A percentile compares a stretch with the other conserved stretches of the same genome.
Conservation (phyloP, 2,797 vertebrate genomes). For the Chiloscyllium punctatum region DNA sequence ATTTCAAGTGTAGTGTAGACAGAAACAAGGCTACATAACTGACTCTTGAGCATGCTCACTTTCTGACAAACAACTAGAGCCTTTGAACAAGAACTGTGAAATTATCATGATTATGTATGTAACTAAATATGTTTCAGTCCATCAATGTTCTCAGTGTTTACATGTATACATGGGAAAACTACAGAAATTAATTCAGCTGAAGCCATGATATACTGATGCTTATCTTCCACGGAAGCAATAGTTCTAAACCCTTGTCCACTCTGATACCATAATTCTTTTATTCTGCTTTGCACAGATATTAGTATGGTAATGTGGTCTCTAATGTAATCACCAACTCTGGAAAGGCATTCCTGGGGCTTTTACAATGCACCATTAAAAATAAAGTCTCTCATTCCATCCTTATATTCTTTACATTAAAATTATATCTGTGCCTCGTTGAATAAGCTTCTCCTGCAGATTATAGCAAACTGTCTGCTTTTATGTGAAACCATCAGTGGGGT, state of each 20-base stretch:
- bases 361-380: neutral
- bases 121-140: neutral
- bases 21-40: neutral
- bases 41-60: neutral
- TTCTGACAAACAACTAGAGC: neutral
- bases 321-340: neutral
- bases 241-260: neutral
- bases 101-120: neutral
- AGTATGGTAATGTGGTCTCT: neutral
- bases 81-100: neutral
- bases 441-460: too few species aligned
- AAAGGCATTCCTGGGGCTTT: neutral
- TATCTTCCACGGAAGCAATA: neutral
- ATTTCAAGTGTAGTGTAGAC: neutral
- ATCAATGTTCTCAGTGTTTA: conserved; percentile 1
- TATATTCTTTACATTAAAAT: neutral
- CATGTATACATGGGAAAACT: too few species aligned
- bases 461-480: too few species aligned
- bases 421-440: too few species aligned
- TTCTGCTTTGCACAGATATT: neutral
- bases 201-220: neutral
- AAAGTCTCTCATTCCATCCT: neutral
- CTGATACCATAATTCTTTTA: neutral
- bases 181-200: neutral
- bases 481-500: too few species aligned